phyloP scores from a whole-genome alignment of 1,140 invertebrate genomes.

The Galendromus occidentalis region DNA sequence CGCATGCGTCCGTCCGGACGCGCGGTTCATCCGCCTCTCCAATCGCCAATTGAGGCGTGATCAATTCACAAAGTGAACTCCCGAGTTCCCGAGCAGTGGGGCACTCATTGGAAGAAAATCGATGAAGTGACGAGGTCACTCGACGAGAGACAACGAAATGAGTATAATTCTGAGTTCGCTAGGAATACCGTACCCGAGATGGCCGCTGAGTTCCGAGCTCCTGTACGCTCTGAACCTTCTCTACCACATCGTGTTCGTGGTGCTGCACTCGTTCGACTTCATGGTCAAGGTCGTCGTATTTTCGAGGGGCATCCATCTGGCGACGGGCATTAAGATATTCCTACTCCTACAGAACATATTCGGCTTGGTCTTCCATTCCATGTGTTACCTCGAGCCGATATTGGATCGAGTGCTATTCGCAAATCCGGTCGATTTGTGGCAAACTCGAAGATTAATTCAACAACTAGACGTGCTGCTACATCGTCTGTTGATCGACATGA shows the following conservation, averaged over 20 bases:
- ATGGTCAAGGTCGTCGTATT: not conserved
- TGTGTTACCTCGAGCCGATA: not conserved
- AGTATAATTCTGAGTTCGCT: not conserved
- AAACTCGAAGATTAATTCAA: not conserved
- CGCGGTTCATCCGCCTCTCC: slow-evolving; percentile 22
- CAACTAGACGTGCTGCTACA: not conserved
- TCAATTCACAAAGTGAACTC: too few relatives aligned
- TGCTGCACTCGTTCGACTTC: not conserved
- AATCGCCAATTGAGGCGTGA: too few relatives aligned
- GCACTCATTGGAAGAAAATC: slow-evolving; percentile 20
- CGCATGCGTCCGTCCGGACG: slow-evolving; percentile 27
- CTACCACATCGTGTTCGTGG: not conserved
- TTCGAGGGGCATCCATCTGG: not conserved
- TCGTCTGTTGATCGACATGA: not conserved
- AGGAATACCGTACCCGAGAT: not conserved
- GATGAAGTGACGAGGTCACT: too few relatives aligned
- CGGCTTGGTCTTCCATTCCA: not conserved
- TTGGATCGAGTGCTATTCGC: not conserved
- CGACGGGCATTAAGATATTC: not conserved
- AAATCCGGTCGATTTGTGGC: not conserved
- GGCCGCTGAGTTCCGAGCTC: not conserved
- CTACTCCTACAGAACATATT: not conserved
- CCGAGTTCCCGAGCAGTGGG: slow-evolving; percentile 12
- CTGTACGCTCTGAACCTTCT: not conserved
- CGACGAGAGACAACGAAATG: not conserved